Evolutionary conservation across 1,140 invertebrate genomes (phyloP), one percentile per base, ranked within the genome.

Genomic region (Drosophila carrolli): DNA sequence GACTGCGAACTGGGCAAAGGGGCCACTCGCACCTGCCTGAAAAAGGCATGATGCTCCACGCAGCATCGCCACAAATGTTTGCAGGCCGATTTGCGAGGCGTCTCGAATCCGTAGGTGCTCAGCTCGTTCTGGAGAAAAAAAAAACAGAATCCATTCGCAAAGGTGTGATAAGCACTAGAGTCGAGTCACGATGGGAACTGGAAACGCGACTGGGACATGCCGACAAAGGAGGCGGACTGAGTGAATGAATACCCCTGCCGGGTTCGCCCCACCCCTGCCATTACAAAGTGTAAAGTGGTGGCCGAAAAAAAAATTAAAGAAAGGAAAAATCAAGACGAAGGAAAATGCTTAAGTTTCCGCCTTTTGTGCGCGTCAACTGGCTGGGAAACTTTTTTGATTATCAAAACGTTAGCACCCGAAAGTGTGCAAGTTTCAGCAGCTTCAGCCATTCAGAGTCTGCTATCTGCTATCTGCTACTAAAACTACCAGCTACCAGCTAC

Each of bases 31-130:
- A 97, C 96, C 46, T 99, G 94, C 54, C 98, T 95, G 94, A 99
- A 99, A 94, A 99, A 99, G 4, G 97, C 97, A 93, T 99, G 98
- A 92, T 99, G 98, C 90, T 99, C 99, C 27, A 99, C 95, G 88
- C 98, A 99, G 93, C 98, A 99, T 88, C 98, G 98, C 98, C 98
- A 99, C 54, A 99, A 93, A 93, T 99, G 98, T 91, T 99, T 98
- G 93, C 98, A 99, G 0, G 98, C 98, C 51, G 97, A 94, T 81
- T 98, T 96, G 47, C 97, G 98, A n/a, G 97, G 96, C 16, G 98
- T 97, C 92, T 99, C 97, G 93, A 98, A 98, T 5, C 98, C 97
- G 92, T 98, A 98, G 10, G 97, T 98, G 90, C 97, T 97, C 70
- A 99, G 97, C 79, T 98, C 97, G 93, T 98, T 97, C 97, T 98